phyloP scores from a whole-genome alignment of 2,888 invertebrate genomes.

The Tethea ocularis region DNA sequence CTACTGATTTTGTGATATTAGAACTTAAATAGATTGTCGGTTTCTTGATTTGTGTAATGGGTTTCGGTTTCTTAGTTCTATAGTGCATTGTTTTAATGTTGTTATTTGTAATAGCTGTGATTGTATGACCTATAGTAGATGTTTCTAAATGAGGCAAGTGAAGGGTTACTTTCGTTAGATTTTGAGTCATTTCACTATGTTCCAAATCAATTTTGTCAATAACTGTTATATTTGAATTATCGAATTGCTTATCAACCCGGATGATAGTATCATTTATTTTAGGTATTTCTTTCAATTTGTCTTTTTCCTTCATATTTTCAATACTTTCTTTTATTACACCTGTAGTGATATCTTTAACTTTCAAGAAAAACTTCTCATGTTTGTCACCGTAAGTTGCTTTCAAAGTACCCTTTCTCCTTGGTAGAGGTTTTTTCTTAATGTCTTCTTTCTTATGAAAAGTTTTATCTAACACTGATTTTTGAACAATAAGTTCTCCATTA shows the following conservation, averaged over 20 bases:
- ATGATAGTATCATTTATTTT: constrained; percentile 6
- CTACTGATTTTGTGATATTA: constrained; percentile 37
- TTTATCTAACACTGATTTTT: constrained; percentile 55
- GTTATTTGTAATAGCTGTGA: constrained; percentile 69
- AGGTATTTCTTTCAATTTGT: constrained; percentile 12
- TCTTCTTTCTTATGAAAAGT: constrained; percentile 58
- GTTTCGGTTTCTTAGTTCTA: constrained; percentile 73
- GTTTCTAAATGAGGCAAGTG: constrained; percentile 33
- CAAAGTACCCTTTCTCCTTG: constrained; percentile 75
- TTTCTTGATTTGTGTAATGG: constrained; percentile 68
- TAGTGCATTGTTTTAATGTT: constrained; percentile 73
- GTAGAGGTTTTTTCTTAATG: constrained; percentile 64
- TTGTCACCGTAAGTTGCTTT: constrained; percentile 81
- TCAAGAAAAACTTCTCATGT: constrained; percentile 66
- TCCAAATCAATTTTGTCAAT: constrained; percentile 9
- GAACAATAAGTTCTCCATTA: constrained; percentile 63
- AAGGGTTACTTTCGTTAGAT: constrained; percentile 14
- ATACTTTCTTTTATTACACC: constrained; percentile 6
- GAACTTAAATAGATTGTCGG: constrained; percentile 42
- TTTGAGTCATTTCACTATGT: constrained; percentile 8
- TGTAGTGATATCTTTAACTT: constrained; percentile 30
- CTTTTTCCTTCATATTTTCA: constrained; percentile 7
- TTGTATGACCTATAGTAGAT: constrained; percentile 52
- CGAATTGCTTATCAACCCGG: background rate
- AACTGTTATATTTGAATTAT: constrained; percentile 3